Base-by-base conservation (phyloP, 2,113 vertebrate species). In the Serinus canaria region DNA sequence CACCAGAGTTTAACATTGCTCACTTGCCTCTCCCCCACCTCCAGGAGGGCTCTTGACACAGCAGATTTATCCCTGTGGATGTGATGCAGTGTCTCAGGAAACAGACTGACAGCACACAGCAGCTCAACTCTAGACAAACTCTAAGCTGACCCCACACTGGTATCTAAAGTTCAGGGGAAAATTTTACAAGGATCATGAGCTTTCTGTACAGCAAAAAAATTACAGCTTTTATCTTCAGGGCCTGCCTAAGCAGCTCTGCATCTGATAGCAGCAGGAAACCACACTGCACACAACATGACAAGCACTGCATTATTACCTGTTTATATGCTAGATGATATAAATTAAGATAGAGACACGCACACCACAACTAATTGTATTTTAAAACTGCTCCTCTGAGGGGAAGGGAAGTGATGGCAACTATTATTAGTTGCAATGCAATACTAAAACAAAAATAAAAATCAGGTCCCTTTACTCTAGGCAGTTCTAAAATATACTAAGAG, bases 361-460 rank as follows among this genome's bases (percentile, higher is more conserved):
- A 15, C 31, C 52, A 83, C 43, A 21, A 91, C 55, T 68, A 83
- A 83, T 47, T 70, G 43, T 58, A 88, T 77, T 92, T 94, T 79
- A 11, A 53, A 79, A 95, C 56, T 83, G 49, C 31, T 52, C 87
- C 72, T 93, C 66, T 20, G 43, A 93, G 47, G 33, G 58, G 50
- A 90, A 81, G 60, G 44, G 63, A 95, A 89, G 37, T 62, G 63
- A 91, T 67, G 79, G 78, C 46, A 90, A 73, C n/a, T 87, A 89
- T 80, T 52, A 81, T 83, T 87, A 83, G 43, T 22, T 74, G 39
- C 27, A 86, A 55, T 64, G 39, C 24, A 89, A 67, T 16, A 55
- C 25, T 49, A 24, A 67, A 73, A 41, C 59, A 46, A 39, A 39
- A 12, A 33, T 5, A 50, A 70, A 43, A 43, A 56, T 14, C 17